Conservation (phyloP, 30 jellyfish, hydroid and myxozoan species). For the Chironex yamaguchii region DNA sequence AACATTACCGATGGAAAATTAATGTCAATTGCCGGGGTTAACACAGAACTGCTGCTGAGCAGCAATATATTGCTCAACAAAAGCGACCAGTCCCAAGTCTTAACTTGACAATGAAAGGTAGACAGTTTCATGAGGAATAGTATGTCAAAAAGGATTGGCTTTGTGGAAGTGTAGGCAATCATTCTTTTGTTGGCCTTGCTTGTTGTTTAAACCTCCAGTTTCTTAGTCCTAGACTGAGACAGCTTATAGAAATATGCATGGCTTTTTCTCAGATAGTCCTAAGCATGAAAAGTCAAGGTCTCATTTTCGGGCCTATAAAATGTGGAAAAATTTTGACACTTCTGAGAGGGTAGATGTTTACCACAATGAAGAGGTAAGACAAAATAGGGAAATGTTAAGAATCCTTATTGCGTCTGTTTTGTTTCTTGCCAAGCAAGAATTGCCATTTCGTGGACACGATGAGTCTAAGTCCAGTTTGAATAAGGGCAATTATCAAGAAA, state of each 20-base stretch:
- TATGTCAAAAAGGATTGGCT: constrained; percentile 13
- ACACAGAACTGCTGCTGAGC: too few species aligned
- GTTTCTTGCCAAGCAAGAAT: constrained; percentile 48
- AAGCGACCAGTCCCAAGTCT: neutral
- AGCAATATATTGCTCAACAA: neutral
- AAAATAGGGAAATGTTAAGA: constrained; percentile 56
- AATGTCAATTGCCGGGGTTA: too few species aligned
- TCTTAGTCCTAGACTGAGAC: constrained; percentile 60
- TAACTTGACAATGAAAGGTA: neutral
- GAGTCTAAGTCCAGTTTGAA: constrained; percentile 37
- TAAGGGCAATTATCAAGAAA: constrained; percentile 56
- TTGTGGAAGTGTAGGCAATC: neutral
- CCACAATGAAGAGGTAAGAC: constrained; percentile 52
- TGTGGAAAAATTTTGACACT: constrained; percentile 32
- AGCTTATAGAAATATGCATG: constrained; percentile 34
- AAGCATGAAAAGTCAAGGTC: constrained; percentile 52
- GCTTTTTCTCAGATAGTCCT: constrained; percentile 10
- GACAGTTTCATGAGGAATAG: constrained; percentile 47
- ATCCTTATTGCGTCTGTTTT: constrained; percentile 17
- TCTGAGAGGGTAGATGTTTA: constrained; percentile 55
- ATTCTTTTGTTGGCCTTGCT: constrained; percentile 62
- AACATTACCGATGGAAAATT: too few species aligned
- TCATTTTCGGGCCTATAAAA: constrained; percentile 31
- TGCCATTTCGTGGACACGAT: constrained; percentile 52
- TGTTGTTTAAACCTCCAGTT: constrained; percentile 31